Conservation (phyloP, 1,140 invertebrate genomes). For the Zaprionus tsacasi region DNA sequence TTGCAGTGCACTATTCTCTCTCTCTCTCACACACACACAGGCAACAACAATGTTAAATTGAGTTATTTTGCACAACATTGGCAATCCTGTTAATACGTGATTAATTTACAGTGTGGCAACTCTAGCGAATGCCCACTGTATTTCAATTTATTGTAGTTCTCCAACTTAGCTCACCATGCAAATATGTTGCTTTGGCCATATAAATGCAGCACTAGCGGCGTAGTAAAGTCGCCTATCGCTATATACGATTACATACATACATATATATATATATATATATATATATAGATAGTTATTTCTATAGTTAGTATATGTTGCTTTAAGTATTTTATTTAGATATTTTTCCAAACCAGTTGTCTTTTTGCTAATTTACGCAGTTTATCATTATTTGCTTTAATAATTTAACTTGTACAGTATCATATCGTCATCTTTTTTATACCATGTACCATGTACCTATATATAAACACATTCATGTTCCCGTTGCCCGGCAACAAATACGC, state of each 20-base stretch:
- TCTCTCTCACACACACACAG: background rate
- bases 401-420: background rate
- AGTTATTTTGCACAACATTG: background rate
- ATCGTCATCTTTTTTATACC: background rate
- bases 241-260: background rate
- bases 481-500: conserved; percentile 21
- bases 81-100: background rate
- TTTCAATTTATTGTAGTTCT: conserved; percentile 43
- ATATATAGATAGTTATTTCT: background rate
- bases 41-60: background rate
- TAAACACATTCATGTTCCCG: conserved; percentile 4
- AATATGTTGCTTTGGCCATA: conserved; percentile 77
- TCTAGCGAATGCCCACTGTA: conserved; percentile 36
- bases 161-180: conserved; percentile 75
- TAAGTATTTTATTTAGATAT: background rate
- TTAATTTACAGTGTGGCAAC: background rate
- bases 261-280: background rate
- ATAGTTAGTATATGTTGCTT: background rate
- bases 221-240: conserved; percentile 3
- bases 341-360: background rate
- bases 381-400: conserved; percentile 1
- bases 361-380: background rate
- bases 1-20: background rate
- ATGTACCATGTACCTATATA: background rate
- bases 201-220: conserved; percentile 60